Base-by-base conservation (phyloP, 1,140 invertebrate species). In the Battus philenor region DNA sequence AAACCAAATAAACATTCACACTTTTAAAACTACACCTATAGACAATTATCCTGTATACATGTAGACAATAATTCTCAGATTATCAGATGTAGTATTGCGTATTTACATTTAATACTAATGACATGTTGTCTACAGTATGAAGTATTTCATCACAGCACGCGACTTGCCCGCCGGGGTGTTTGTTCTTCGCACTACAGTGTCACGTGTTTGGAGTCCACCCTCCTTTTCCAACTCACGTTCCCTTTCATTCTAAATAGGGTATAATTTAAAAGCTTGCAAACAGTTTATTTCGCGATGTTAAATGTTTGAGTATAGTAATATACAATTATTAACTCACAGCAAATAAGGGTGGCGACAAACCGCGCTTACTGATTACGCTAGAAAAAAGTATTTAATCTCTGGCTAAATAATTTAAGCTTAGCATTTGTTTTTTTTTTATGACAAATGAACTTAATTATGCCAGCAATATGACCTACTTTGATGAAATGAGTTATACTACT, bases 151-250 rank as follows among this genome's bases (percentile, higher is more conserved):
- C 27, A 27, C 9, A 16, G n/a, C 5, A 27, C 6, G 43, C 49
- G 48, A 4, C 59, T n/a, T n/a, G n/a, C 44, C 59, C 58, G 49
- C 48, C 22, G 51, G 61, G 33, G 18, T 65, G 51, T 65, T 54
- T 60, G 45, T 39, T 9, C 43, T 65, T 65, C 61, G 44, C 61
- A 64, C 57, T 46, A 54, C 13, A 32, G 16, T 26, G 38, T 13
- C 47, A 22, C 30, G 36, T 41, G 46, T 26, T 13, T 36, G 5
- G 9, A 29, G 9, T 29, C 6, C 6, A 16, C 36, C 11, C 36
- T 17, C 36, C 27, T 24, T 29, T 16, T 41, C 22, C 10, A 20
- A 36, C 9, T 9, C 27, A 8, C 13, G 6, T 9, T 13, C 36
- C 22, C 22, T 41, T 27, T 41, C 38, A 27, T 27, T 41, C 38